phyloP scores from a whole-genome alignment of 2,113 vertebrate genomes.

The Aix galericulata region DNA sequence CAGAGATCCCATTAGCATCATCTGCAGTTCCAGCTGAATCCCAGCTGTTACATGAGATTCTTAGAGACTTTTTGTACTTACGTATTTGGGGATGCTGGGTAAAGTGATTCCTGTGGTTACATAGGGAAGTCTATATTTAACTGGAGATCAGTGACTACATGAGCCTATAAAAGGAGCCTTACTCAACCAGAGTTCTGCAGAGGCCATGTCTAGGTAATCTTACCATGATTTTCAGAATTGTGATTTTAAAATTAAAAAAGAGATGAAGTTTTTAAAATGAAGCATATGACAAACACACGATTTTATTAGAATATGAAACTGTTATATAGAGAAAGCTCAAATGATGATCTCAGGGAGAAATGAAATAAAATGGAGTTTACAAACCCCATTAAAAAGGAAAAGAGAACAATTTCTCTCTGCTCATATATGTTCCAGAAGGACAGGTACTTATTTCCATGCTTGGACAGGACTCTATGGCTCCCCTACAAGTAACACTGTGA shows the following conservation, averaged over 20 bases:
- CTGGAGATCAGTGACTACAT: neutral
- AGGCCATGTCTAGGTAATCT: neutral
- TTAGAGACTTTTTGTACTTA: neutral
- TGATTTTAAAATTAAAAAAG: neutral
- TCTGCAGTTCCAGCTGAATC: neutral
- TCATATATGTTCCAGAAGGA: neutral
- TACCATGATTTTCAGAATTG: neutral
- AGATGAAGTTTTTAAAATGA: neutral
- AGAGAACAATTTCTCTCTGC: neutral
- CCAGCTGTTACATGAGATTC: neutral
- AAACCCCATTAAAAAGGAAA: neutral
- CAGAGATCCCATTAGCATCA: neutral
- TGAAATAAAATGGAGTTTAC: neutral
- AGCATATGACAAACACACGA: neutral
- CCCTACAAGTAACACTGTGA: neutral
- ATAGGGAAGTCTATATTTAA: neutral
- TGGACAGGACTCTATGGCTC: neutral
- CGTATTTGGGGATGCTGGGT: neutral
- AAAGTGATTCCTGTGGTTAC: neutral
- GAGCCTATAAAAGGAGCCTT: neutral
- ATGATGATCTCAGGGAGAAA: neutral
- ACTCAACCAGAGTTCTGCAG: neutral
- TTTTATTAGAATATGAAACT: neutral
- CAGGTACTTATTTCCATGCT: neutral
- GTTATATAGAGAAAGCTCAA: neutral